Evolutionary conservation across 2,797 vertebrate genomes (phyloP), one percentile per base, ranked within the genome.

Genomic region (Enteromius afrohamiltoni): DNA sequence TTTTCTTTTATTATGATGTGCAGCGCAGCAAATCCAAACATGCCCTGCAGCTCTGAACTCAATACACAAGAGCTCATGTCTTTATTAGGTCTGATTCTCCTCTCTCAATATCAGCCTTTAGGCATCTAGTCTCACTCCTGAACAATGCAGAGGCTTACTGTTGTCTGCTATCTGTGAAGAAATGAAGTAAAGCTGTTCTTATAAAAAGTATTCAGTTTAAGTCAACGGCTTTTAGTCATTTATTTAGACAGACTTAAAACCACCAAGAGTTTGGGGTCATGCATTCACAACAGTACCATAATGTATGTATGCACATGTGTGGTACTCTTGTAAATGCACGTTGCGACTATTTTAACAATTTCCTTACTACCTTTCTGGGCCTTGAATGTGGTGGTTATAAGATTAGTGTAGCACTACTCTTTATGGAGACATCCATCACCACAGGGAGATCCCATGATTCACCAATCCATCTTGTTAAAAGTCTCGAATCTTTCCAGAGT

Each of bases 401-500:
- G 40, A 42, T 9, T 42, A 42, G 78, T 62, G 81, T 37, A 80
- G 31, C 34, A 42, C 13, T 86, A 49, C 42, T 37, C 53, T 79
- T 73, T 19, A 62, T 77, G 49, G 73, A 78, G 64, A 73, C 40
- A 79, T 83, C 68, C 74, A 86, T 85, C 82, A 89, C 80, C 85
- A 71, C 58, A 84, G 47, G 65, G 77, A 86, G 83, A 85, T 86
- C 85, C 82, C 85, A 49, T 86, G 75, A 85, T 90, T 87, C 85
- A 92, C 89, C 87, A 87, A 62, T 85, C 83, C 40, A 14, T 75
- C 83, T 83, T 77, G 80, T 87, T 87, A 91, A 92, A 76, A 88
- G 88, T 85, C 77, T 85, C 19, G 67, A 55, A 70, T 83, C 80
- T 65, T 80, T 34, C 45, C 58, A 60, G 67, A 76, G 75, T 68